These are phyloP conservation scores for Hydrochoerus hydrochaeris DNA, from an alignment of 2,113 vertebrate species.

Conservation along the genomic window DNA sequence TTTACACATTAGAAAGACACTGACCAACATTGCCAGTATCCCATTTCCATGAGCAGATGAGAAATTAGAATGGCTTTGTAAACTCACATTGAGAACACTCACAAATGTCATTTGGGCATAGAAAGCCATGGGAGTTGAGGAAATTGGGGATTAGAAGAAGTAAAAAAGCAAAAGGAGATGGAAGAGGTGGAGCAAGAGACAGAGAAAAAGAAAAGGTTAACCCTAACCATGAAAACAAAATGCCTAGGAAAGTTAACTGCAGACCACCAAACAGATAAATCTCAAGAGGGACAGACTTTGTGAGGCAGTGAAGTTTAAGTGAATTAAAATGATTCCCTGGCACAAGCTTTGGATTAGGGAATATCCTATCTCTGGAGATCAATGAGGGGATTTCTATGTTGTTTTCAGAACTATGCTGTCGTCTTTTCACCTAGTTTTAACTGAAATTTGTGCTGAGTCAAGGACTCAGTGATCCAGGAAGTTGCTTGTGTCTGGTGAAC, in stretches of 20 bases:
- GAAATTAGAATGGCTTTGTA: conserved; percentile 49
- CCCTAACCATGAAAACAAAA: conserved; percentile 18
- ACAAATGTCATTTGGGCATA: conserved; percentile 26
- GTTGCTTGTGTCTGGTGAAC: neutral
- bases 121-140: neutral
- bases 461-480: neutral
- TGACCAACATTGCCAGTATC: neutral
- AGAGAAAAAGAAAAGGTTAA: conserved; percentile 24
- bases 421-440: neutral
- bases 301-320: neutral
- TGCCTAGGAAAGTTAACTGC: neutral
- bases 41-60: neutral
- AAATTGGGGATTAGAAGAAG: conserved; percentile 2
- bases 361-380: conserved; percentile 19
- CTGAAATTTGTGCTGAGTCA: neutral
- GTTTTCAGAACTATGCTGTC: conserved; percentile 28
- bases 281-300: neutral
- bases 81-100: neutral
- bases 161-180: neutral
- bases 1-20: neutral
- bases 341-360: conserved; percentile 7
- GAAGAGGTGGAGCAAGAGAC: neutral
- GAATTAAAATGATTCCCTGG: neutral
- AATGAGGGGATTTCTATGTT: neutral
- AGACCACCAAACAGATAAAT: neutral